phyloP scores from a whole-genome alignment of 2,888 invertebrate species.

The Drosophila subquinaria region DNA sequence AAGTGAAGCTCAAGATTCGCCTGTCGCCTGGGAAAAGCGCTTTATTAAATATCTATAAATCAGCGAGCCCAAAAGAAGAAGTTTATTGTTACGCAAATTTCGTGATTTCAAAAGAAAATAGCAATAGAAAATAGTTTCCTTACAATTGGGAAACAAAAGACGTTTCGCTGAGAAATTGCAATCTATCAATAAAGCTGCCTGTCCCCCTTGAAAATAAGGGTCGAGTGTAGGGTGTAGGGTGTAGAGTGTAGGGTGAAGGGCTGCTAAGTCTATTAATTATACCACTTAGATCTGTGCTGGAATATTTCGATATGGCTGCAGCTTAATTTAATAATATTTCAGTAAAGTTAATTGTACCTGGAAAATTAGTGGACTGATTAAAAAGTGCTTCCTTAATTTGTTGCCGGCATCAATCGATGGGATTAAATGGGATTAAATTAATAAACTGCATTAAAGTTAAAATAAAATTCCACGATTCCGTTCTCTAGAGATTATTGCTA shows the following conservation, averaged over 20 bases:
- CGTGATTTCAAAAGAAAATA: slow-evolving; percentile 6
- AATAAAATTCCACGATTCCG: too few relatives aligned
- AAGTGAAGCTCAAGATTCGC: slow-evolving; percentile 31
- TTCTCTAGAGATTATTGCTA: neutral
- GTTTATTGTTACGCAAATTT: slow-evolving; percentile 76
- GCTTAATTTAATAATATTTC: slow-evolving; percentile 42
- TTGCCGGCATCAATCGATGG: neutral
- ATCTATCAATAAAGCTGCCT: slow-evolving; percentile 78
- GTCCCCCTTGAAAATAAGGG: slow-evolving; percentile 22
- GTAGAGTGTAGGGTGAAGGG: too few relatives aligned
- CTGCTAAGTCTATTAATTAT: slow-evolving; percentile 60
- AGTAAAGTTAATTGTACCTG: slow-evolving; percentile 30
- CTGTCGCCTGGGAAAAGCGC: slow-evolving; percentile 66
- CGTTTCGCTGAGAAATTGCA: slow-evolving; percentile 67
- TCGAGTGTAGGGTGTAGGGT: slow-evolving; percentile 13
- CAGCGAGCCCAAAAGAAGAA: slow-evolving; percentile 59
- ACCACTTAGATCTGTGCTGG: slow-evolving; percentile 57
- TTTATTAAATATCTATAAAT: slow-evolving; percentile 80
- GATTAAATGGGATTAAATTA: neutral
- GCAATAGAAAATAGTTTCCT: slow-evolving; percentile 43
- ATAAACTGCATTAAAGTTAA: neutral
- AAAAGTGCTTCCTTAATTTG: slow-evolving; percentile 25
- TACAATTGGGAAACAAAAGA: slow-evolving; percentile 67
- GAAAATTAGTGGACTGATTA: slow-evolving; percentile 6
- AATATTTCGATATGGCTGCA: slow-evolving; percentile 27